Base-by-base conservation (phyloP, 1,140 invertebrate genomes). In the Chrysomallon squamiferum region DNA sequence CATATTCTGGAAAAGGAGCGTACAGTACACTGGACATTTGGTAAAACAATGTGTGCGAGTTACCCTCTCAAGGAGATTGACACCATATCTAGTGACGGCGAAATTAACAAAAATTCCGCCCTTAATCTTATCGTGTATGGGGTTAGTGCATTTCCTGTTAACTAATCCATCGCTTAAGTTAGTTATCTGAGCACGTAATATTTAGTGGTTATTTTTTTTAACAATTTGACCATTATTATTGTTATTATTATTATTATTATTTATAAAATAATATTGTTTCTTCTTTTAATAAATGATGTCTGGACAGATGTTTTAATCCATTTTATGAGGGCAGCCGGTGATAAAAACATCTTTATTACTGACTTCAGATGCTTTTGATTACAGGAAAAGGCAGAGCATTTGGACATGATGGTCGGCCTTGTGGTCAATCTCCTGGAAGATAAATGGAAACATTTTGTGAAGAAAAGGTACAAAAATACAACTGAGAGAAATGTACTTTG, bases 101-200 rank as follows among this genome's bases (percentile, higher is more conserved):
- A 80, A 50, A 80, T 99, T 9, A 95, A 94, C 79, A 95, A 94
- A 75, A 92, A 94, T 76, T 98, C 95, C 0, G 96, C 94, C 0
- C 86, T 99, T 4, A 97, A 97, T 88, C 90, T 98, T n/a, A 95
- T 99, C n/a, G 95, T 97, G 4, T 98, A 98, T 88, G 96, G 96
- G 57, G 95, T 77, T 57, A 60, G 75, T 70, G 29, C 4, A 32
- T 22, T 9, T 32, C 11, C n/a, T 43, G n/a, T 11, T 43, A n/a
- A 11, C 11, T 43, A 43, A n/a, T n/a, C 41, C 41, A 43, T 11
- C 41, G n/a, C 11, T 11, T 43, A n/a, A n/a, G n/a, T n/a, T n/a
- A n/a, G n/a, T 6, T 4, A 15, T n/a, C 30, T 27, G 30, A 30
- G 30, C n/a, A 59, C 29, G 18, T 38, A 4, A 30, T 15, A 35